Base-by-base conservation (phyloP, 1,140 invertebrate genomes). In the Bicyclus anynana region DNA sequence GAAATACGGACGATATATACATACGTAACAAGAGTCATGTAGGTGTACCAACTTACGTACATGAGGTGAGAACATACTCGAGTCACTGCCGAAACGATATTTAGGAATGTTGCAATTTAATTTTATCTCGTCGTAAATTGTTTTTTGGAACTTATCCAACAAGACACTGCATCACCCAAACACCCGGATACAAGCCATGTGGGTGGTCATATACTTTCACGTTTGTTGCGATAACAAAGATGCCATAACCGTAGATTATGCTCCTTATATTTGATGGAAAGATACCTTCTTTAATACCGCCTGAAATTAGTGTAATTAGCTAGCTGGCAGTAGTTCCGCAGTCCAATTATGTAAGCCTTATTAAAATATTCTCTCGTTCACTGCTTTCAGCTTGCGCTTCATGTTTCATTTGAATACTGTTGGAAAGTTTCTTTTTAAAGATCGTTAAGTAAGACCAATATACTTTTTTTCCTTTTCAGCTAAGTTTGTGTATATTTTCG, bases 121-220 rank as follows among this genome's bases (percentile, higher is more conserved):
- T 76, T 82, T 77, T 82, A 78, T 76, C 67, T 65, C 60, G 58
- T 74, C 71, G 79, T 82, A 79, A 77, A 80, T 76, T 59, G 67
- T 71, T 56, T 56, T 59, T 74, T 82, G 82, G 80, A 82, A 40
- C 51, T 38, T 64, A 58, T 72, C 82, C 82, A 85, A 76, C 58
- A 55, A 55, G 69, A 62, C 59, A 52, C 47, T 63, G 52, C 64
- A 49, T 60, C 53, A 64, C 48, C 60, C 42, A 54, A 62, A 51
- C 69, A 69, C 72, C 62, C 66, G 62, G 72, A 62, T 63, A 62
- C 62, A 48, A 65, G 38, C 59, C 67, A 81, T 72, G 75, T 80
- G 77, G 80, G 77, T 74, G 77, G 77, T 48, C 56, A 49, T 27
- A 16, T 47, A 49, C 50, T 52, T 37, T 53, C 56, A 53, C 21